phyloP scores from a whole-genome alignment of 2,113 vertebrate species.

The Craseonycteris thonglongyai region DNA sequence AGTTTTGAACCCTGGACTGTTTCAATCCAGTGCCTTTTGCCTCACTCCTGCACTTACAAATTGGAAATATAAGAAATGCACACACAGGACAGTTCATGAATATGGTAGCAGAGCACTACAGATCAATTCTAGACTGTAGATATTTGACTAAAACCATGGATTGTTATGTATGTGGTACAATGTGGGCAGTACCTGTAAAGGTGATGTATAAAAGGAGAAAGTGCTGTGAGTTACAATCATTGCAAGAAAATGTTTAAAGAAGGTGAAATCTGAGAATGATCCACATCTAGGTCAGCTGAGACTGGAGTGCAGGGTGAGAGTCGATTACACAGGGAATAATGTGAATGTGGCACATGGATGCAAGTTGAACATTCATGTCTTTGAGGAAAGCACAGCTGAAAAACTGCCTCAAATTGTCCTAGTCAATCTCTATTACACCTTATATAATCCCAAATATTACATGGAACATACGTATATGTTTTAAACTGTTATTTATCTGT shows the following conservation, averaged over 20 bases:
- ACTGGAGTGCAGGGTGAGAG: background rate
- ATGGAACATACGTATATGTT: background rate
- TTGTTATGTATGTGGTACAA: background rate
- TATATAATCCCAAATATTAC: background rate
- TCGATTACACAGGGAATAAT: background rate
- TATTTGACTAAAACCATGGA: background rate
- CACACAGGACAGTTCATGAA: background rate
- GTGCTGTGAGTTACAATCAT: background rate
- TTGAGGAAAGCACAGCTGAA: background rate
- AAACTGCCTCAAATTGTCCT: background rate
- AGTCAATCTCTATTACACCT: background rate
- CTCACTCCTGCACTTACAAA: background rate
- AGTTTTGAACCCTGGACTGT: background rate
- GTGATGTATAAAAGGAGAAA: background rate
- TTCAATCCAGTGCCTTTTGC: background rate
- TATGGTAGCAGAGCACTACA: background rate
- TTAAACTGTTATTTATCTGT: background rate
- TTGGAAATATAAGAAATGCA: background rate
- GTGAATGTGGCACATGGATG: fast-evolving
- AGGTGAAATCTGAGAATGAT: background rate
- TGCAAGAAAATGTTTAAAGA: background rate
- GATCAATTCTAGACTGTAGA: background rate
- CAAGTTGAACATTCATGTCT: background rate
- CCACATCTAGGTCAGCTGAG: background rate
- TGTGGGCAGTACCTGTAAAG: background rate